Percentiles rank a stretch among this genome's conserved stretches.
Conservation (phyloP, 2,797 vertebrate genomes). For the Hylomyscus alleni region DNA sequence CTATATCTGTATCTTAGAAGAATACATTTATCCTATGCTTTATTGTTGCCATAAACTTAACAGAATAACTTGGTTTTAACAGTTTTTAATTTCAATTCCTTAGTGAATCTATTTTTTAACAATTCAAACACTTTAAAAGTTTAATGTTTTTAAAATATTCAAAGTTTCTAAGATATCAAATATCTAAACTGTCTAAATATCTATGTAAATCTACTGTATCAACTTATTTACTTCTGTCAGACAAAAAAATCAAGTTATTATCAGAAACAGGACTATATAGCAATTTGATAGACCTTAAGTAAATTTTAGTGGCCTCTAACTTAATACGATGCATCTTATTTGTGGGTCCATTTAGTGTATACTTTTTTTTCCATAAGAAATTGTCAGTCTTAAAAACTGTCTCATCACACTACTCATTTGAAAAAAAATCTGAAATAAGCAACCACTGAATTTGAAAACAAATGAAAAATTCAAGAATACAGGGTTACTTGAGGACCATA, state of each 20-base stretch:
- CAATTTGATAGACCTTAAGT: neutral
- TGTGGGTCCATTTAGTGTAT: neutral
- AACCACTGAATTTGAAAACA: neutral
- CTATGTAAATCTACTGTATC: neutral
- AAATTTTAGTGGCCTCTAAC: constrained; percentile 9
- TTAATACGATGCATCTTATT: neutral
- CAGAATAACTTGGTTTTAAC: neutral
- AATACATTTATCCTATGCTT: neutral
- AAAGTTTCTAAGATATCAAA: neutral
- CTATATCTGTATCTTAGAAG: neutral
- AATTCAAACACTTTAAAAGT: neutral
- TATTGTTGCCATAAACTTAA: constrained; percentile 16
- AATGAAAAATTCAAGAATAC: neutral
- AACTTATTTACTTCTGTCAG: neutral
- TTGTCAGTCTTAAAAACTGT: neutral
- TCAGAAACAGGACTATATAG: neutral
- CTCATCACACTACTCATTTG: neutral
- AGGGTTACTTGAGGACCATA: neutral
- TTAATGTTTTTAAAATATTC: neutral
- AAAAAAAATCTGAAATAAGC: constrained; percentile 27
- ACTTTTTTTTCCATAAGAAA: neutral
- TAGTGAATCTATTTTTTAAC: neutral
- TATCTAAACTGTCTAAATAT: neutral
- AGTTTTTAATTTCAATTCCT: constrained; percentile 12
- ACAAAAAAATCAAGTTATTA: neutral